A percentile compares a stretch with the other conserved stretches of the same genome.
Evolutionary conservation across 2,113 vertebrate genomes (phyloP).

Genomic region (Cavia porcellus): DNA sequence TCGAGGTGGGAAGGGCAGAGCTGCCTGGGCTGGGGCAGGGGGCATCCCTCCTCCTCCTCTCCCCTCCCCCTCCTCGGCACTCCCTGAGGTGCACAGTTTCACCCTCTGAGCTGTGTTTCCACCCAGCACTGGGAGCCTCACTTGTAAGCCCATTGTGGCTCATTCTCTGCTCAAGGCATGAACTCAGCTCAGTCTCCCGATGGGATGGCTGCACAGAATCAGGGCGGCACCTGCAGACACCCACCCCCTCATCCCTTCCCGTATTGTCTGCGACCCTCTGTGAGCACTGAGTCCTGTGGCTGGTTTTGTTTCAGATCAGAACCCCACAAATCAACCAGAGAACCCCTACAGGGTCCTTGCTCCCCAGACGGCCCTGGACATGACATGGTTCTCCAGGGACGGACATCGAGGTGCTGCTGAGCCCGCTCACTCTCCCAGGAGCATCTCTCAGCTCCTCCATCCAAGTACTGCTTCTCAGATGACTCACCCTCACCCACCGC

Average conservation of each 20-base stretch:
- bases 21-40: not conserved
- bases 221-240: not conserved
- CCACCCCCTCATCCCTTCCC: not conserved
- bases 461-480: not conserved
- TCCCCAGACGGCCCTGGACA: not conserved
- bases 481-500: conserved; percentile 3
- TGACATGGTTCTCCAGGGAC: accelerated
- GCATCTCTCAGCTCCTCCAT: not conserved
- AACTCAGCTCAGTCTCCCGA: not conserved
- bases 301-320: conserved; percentile 11
- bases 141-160: not conserved
- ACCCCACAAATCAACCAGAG: not conserved
- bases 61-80: not conserved
- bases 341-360: not conserved
- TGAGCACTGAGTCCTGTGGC: not conserved
- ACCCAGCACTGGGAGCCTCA: not conserved
- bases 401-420: not conserved
- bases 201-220: not conserved
- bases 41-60: too few species aligned
- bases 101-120: not conserved
- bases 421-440: not conserved
- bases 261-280: too few species aligned
- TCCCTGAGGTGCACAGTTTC: not conserved
- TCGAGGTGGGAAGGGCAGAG: not conserved
- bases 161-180: not conserved